Base-by-base conservation (phyloP, 2,113 vertebrate genomes). In the Periophthalmus modestus region DNA sequence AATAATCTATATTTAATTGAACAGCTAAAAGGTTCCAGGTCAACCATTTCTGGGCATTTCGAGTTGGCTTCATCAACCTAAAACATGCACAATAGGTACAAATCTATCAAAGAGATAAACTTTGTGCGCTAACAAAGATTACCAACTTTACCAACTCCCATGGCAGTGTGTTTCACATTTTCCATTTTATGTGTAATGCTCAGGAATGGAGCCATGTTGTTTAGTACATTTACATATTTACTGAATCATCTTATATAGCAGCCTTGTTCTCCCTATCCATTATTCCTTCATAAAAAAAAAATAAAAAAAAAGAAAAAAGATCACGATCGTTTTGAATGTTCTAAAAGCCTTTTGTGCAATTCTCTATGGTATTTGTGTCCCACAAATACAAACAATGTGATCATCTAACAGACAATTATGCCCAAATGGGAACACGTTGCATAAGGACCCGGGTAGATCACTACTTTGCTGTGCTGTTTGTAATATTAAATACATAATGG, bases 401-500 rank as follows among this genome's bases (percentile, higher is more conserved):
- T 36, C 62, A 34, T 10, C 19, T 43, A 34, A 65, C 15, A 18
- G 59, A 34, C 14, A 23, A 46, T 67, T 47, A 67, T 13, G 39
- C 11, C 18, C n/a, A 67, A 46, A 67, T 48, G 66, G 23, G 39
- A 67, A 24, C 34, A 65, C 7, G 19, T 65, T n/a, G 33, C 61
- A 63, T 36, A 63, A 63, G 61, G 61, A 7, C 28, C 59, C 9
- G 19, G 7, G 36, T n/a, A 19, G 34, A 67, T 11, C 23, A 15
- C 21, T 47, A 66, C 43, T 66, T 62, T 2, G 7, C 36, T 12
- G 14, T 50, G 15, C 47, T 68, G 69, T 72, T 66, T 73, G 59
- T 24, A 43, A 73, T 55, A 28, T 46, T 46, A 14, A 68, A 50
- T 58, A 19, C 28, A 21, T 52, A 66, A 19, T 13, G 50, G 59